These are phyloP conservation scores for Stenodema calcarata DNA, from an alignment of 2,888 invertebrate genomes.

Conservation along the genomic window DNA sequence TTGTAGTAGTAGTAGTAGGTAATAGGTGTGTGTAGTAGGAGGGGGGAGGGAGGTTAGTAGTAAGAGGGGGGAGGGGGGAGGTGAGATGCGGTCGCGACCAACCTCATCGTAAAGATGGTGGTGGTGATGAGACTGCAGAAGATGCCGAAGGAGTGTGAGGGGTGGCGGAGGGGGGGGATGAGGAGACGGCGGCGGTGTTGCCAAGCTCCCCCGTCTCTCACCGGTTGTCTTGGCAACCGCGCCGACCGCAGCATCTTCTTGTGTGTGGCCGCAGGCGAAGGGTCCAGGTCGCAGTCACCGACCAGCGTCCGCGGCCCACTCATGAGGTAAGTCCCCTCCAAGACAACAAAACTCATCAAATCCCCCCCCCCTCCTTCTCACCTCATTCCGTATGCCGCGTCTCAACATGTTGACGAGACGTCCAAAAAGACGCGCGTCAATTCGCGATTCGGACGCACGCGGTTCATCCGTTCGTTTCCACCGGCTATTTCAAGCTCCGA, in stretches of 20 bases:
- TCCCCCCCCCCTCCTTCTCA: background rate
- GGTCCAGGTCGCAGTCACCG: background rate
- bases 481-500: no score
- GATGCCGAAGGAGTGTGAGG: background rate
- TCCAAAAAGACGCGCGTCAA: no score
- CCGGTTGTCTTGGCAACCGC: slow-evolving; percentile 15
- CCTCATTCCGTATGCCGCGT: no score
- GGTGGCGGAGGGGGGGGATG: background rate
- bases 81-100: background rate
- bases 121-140: background rate
- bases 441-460: no score
- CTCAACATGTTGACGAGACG: no score
- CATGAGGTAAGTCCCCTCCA: background rate
- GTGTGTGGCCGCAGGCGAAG: background rate
- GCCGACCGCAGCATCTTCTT: background rate
- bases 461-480: no score
- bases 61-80: background rate
- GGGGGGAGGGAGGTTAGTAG: background rate
- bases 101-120: background rate
- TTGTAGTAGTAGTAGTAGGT: no score
- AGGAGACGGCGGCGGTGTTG: background rate
- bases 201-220: background rate
- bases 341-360: background rate
- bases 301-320: background rate
- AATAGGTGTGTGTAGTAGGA: no score